Evolutionary conservation across 2,113 vertebrate species (phyloP), one percentile per base, ranked within the genome.

Genomic region (Gymnocephalus cernua): DNA sequence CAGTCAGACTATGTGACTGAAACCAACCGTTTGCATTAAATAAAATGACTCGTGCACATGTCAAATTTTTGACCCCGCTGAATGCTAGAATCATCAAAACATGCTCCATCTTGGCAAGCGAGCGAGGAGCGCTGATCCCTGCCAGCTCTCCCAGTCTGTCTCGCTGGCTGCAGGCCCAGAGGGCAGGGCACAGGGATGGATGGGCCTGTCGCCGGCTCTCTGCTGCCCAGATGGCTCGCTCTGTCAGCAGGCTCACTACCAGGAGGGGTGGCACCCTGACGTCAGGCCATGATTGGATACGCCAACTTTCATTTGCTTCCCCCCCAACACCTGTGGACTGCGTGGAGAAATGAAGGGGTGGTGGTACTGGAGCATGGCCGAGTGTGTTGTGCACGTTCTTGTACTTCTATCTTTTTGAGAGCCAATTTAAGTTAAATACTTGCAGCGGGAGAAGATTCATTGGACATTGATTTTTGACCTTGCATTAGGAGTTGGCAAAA

Each of bases 171-270:
- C 23, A 2, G 56, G 83, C 91, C 91, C 79, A 66, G 82, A 91
- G 93, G 91, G 83, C 85, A 84, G 86, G 85, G 57, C 74, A 14
- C 69, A 13, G 57, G 63, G 79, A 88, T 83, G 85, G 83, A 91
- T 85, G 85, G 85, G 78, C 77, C 77, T 80, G 90, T 88, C 78
- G 57, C 83, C 13, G 89, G 56, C 71, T 82, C 87, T 82, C 81
- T 77, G 80, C 75, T 41, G 83, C 87, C 90, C 93, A 95, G 93
- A 95, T 93, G 93, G 93, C 89, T 77, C 48, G n/a, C 90, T 86
- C 81, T 86, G 90, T 94, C 91, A 91, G 86, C 35, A 48, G 92
- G 93, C 86, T 27, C 73, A 1, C 45, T 1, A 89, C 85, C 91
- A 88, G 83, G 62, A 86, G 73, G 85, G 86, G 89, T 38, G 92